Evolutionary conservation across 23 tunicate genomes (phyloP).

Genomic region (Oikopleura vanhoeffeni): DNA sequence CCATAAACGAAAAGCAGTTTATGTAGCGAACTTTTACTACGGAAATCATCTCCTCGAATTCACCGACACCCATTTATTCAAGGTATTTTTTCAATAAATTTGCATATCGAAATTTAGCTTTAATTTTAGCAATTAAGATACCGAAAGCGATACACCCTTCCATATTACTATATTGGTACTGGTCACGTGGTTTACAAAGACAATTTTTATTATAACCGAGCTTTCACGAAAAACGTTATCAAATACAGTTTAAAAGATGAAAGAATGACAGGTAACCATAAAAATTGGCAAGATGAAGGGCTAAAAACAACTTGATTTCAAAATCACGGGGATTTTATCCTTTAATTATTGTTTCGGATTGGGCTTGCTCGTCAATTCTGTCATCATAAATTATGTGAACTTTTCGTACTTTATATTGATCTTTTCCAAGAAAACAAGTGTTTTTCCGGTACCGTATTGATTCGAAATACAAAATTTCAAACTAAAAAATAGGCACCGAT

Average conservation of each 20-base stretch:
- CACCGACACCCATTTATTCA: conserved; percentile 23
- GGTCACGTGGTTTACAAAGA: conserved; percentile 87
- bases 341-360: too few species aligned
- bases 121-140: conserved; percentile 32
- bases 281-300: too few species aligned
- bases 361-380: too few species aligned
- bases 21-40: conserved; percentile 68
- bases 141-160: conserved; percentile 43
- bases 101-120: not conserved
- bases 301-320: too few species aligned
- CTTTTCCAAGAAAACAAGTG: too few species aligned
- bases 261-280: not conserved
- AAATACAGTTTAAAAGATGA: conserved; percentile 42
- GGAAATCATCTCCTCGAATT: conserved; percentile 68
- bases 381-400: too few species aligned
- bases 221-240: conserved; percentile 49
- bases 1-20: conserved; percentile 21
- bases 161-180: conserved; percentile 80
- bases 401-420: too few species aligned
- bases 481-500: too few species aligned
- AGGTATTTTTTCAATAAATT: conserved; percentile 18
- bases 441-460: too few species aligned
- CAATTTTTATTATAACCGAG: conserved; percentile 70
- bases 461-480: too few species aligned
- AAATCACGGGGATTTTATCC: too few species aligned